Conservation (phyloP, 30 jellyfish, hydroid and myxozoan genomes). For the Chironex yamaguchii region DNA sequence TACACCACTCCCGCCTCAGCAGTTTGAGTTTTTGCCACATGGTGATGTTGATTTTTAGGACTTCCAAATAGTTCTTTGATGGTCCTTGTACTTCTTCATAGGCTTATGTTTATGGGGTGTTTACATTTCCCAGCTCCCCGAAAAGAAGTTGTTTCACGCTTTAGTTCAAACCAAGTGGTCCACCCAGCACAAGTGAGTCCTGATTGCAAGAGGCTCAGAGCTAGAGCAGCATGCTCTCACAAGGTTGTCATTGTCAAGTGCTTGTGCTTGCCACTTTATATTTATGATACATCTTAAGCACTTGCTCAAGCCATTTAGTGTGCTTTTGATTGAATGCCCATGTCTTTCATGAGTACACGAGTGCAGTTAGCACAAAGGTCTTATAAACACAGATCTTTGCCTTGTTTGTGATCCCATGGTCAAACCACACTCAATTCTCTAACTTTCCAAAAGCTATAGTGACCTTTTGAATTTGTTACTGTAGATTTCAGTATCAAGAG, state of each 20-base stretch:
- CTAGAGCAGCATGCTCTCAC: too few relatives aligned
- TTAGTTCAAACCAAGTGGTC: neutral
- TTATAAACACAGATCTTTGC: neutral
- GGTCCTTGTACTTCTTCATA: neutral
- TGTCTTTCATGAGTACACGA: neutral
- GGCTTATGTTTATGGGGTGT: neutral
- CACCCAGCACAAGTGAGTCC: neutral
- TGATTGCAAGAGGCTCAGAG: neutral
- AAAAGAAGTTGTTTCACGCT: neutral
- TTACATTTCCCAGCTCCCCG: neutral
- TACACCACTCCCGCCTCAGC: neutral
- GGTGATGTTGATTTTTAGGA: neutral
- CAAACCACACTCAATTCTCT: neutral
- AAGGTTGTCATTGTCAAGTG: too few relatives aligned
- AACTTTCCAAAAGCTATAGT: neutral
- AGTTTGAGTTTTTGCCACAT: neutral
- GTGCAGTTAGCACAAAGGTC: neutral
- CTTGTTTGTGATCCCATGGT: neutral
- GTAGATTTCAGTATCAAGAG: neutral
- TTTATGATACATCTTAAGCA: neutral
- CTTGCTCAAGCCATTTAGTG: neutral
- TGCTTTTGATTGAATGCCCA: neutral
- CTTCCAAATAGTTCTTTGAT: neutral
- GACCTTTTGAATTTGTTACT: neutral
- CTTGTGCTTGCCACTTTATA: neutral